Evolutionary conservation across 2,113 vertebrate genomes (phyloP).

Genomic region (Neofelis nebulosa): DNA sequence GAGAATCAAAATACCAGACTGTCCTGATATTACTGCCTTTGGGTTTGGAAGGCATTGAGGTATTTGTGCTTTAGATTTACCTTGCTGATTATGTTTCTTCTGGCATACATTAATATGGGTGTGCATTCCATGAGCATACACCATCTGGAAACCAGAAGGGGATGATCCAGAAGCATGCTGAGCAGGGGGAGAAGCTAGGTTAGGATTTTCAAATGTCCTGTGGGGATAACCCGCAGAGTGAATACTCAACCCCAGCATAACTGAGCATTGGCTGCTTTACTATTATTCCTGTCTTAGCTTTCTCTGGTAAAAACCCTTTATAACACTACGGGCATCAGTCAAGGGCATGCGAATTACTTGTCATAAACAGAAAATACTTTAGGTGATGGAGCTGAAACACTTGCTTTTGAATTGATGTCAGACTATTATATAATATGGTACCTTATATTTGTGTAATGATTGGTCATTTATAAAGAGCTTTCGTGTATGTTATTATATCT

Average conservation of each 20-base stretch:
- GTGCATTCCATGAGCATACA: background rate
- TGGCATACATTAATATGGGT: background rate
- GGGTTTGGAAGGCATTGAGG: constrained; percentile 19
- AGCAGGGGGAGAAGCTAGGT: background rate
- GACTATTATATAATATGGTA: constrained; percentile 14
- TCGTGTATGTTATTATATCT: background rate
- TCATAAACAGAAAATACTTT: background rate
- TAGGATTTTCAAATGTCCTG: background rate
- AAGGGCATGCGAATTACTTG: background rate
- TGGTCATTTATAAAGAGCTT: constrained; percentile 30
- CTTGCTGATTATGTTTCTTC: constrained; percentile 25
- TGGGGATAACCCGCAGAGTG: background rate
- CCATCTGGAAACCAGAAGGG: constrained; percentile 32
- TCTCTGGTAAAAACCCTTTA: background rate
- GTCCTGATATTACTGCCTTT: background rate
- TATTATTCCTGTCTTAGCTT: background rate
- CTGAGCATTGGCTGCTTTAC: background rate
- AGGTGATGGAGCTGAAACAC: background rate
- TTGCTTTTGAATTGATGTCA: constrained; percentile 35
- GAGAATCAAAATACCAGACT: constrained; percentile 23
- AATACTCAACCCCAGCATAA: background rate
- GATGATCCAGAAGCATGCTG: background rate
- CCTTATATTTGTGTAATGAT: constrained; percentile 20
- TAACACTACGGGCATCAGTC: background rate
- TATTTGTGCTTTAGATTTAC: constrained; percentile 48